Conservation (phyloP, 2,113 vertebrate genomes). For the Emberiza fucata region DNA sequence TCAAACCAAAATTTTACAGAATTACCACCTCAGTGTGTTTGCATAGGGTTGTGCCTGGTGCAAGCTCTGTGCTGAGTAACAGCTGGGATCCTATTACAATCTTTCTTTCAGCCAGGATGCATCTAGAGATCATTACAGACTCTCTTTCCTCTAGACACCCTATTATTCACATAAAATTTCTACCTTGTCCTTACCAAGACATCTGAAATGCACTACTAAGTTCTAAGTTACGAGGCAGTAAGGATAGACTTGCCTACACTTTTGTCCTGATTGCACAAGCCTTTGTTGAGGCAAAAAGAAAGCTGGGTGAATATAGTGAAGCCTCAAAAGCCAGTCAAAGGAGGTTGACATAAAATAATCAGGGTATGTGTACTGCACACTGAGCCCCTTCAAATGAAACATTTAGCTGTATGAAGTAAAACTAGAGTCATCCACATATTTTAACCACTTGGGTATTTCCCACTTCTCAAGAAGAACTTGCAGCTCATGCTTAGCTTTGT, state of each 20-base stretch:
- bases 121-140: background rate
- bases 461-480: background rate
- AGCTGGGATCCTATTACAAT: background rate
- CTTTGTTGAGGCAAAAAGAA: background rate
- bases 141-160: background rate
- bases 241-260: background rate
- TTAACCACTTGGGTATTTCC: background rate
- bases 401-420: background rate
- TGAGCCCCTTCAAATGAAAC: background rate
- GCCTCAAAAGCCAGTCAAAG: background rate
- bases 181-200: background rate
- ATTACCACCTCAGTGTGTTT: background rate
- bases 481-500: background rate
- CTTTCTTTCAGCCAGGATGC: background rate
- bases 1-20: background rate
- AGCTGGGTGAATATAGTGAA: background rate
- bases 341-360: background rate
- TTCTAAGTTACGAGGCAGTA: background rate
- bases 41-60: background rate
- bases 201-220: background rate
- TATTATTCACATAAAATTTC: background rate
- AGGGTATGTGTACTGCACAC: background rate
- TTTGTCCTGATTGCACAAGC: background rate
- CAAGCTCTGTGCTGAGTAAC: background rate
- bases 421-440: background rate